Percentiles rank a stretch among this genome's conserved stretches.
Evolutionary conservation across 2,113 vertebrate genomes (phyloP).

Genomic region (Dicaeum eximium): DNA sequence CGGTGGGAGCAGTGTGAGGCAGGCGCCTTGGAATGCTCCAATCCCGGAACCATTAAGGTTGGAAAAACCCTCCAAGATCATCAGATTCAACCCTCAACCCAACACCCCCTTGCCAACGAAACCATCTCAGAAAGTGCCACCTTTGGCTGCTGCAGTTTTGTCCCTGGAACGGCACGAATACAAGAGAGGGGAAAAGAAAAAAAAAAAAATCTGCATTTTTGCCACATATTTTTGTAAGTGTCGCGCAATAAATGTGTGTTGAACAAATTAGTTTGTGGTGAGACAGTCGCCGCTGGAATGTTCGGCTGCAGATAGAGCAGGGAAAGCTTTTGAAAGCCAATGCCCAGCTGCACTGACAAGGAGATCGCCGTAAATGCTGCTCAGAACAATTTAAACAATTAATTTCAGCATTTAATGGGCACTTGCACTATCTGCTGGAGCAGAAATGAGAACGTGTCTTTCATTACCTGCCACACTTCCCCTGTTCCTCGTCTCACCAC

Average conservation of each 20-base stretch:
- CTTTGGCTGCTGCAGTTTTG: not conserved
- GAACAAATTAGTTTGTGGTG: slow-evolving; percentile 29
- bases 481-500: not conserved
- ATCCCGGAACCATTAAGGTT: not conserved
- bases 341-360: slow-evolving; percentile 31
- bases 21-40: rapidly evolving
- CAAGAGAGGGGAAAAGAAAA: not conserved
- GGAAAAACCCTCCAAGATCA: not conserved
- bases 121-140: no score
- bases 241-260: not conserved
- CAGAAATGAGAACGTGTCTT: slow-evolving; percentile 40
- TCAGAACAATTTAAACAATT: slow-evolving; percentile 60
- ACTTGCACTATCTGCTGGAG: slow-evolving; percentile 44
- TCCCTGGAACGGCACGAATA: not conserved
- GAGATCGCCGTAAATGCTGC: not conserved
- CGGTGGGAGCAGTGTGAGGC: rapidly evolving
- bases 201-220: slow-evolving; percentile 8
- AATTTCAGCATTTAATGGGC: slow-evolving; percentile 57
- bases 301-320: slow-evolving; percentile 1
- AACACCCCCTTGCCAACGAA: rapidly evolving
- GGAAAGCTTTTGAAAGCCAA: not conserved
- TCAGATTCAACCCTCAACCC: no score
- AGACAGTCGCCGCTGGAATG: not conserved
- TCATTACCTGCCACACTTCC: slow-evolving; percentile 42
- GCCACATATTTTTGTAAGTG: not conserved